A percentile compares a stretch with the other conserved stretches of the same genome.
These are phyloP conservation scores for Calliphora vomitoria DNA, from an alignment of 2,888 invertebrate genomes.

Conservation along the genomic window DNA sequence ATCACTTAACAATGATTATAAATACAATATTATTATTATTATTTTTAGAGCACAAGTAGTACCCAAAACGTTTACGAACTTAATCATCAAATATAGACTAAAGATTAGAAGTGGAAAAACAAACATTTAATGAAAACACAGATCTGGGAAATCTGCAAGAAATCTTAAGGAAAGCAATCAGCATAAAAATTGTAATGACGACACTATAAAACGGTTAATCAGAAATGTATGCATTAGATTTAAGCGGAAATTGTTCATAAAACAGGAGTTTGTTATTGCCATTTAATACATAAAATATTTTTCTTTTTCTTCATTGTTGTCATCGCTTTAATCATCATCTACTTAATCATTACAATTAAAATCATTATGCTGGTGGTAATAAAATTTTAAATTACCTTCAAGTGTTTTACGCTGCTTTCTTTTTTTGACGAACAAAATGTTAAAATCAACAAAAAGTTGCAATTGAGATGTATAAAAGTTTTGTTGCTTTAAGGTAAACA, in stretches of 20 bases:
- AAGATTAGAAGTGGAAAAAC: background rate
- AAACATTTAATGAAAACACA: background rate
- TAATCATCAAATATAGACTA: background rate
- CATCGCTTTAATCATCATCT: background rate
- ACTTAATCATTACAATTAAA: slow-evolving; percentile 8
- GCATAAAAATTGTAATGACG: background rate
- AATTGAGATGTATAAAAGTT: slow-evolving; percentile 21
- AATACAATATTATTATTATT: slow-evolving; percentile 30
- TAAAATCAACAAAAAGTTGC: slow-evolving; percentile 5
- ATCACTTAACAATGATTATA: slow-evolving; percentile 44
- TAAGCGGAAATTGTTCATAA: background rate
- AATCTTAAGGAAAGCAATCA: background rate
- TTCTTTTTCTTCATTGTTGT: background rate
- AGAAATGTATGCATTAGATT: background rate
- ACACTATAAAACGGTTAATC: background rate
- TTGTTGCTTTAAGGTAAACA: slow-evolving; percentile 19
- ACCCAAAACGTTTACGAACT: background rate
- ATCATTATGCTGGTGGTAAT: slow-evolving; percentile 2
- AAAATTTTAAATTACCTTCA: slow-evolving; percentile 38
- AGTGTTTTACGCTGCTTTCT: background rate
- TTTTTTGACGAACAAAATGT: background rate
- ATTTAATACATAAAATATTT: background rate
- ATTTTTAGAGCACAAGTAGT: slow-evolving; percentile 11
- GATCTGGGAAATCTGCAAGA: background rate
- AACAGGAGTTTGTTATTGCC: background rate